Conservation (phyloP, 2,113 vertebrate genomes). For the Xyrauchen texanus region DNA sequence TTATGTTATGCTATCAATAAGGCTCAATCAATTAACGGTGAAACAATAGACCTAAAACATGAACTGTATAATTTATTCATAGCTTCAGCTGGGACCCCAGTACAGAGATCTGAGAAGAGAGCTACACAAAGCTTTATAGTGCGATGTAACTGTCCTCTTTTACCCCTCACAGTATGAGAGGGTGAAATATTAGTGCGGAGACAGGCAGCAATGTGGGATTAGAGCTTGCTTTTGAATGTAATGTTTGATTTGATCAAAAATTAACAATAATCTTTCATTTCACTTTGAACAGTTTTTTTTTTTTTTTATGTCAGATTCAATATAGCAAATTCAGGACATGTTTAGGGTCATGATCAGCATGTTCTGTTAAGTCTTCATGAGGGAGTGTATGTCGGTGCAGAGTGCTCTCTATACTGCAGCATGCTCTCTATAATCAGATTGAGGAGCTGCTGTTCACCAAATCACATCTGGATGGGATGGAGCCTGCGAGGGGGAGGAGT, state of each 20-base stretch:
- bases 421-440: constrained; percentile 68
- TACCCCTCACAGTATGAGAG: constrained; percentile 27
- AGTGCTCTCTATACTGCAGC: constrained; percentile 54
- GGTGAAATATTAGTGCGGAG: constrained; percentile 1
- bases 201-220: background rate
- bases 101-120: background rate
- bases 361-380: constrained; percentile 31
- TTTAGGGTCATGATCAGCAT: background rate
- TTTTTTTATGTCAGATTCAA: background rate
- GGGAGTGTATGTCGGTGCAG: constrained; percentile 54
- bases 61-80: too few relatives aligned
- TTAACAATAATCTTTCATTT: background rate
- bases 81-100: background rate
- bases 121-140: constrained; percentile 17
- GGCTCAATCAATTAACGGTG: too few relatives aligned
- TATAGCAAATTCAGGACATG: background rate
- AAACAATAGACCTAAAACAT: too few relatives aligned
- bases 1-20: too few relatives aligned
- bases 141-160: constrained; percentile 31
- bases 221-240: background rate
- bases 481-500: constrained; percentile 38
- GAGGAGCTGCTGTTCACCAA: constrained; percentile 65
- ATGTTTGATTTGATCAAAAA: background rate
- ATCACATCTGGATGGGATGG: constrained; percentile 72
- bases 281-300: background rate